Conservation (phyloP, 2,888 invertebrate species). For the Lobophora halterata region DNA sequence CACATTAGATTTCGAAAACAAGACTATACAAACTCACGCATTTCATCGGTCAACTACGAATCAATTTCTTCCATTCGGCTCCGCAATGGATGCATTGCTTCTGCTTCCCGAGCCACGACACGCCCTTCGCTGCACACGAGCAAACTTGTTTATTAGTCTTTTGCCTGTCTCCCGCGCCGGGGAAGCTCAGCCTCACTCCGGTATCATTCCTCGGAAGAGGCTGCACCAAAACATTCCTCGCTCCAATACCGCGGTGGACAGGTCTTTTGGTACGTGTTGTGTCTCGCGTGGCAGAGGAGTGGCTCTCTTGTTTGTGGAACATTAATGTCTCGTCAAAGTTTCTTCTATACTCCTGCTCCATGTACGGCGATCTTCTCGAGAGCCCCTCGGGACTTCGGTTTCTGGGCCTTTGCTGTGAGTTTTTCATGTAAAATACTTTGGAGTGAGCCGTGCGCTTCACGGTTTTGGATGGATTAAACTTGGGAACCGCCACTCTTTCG, state of each 20-base stretch:
- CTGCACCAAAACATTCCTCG: slow-evolving; percentile 42
- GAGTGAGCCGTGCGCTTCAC: slow-evolving; percentile 35
- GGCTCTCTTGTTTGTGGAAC: slow-evolving; percentile 37
- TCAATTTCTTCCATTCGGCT: slow-evolving; percentile 52
- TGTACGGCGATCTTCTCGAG: slow-evolving; percentile 40
- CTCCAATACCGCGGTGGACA: slow-evolving; percentile 44
- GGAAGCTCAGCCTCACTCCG: too few relatives aligned
- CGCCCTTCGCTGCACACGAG: slow-evolving; percentile 31
- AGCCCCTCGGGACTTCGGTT: slow-evolving; percentile 31
- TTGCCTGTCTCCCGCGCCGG: too few relatives aligned
- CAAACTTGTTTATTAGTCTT: slow-evolving; percentile 1
- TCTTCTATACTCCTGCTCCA: slow-evolving; percentile 61
- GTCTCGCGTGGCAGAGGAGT: slow-evolving; percentile 34
- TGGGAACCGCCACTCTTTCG: slow-evolving; percentile 34
- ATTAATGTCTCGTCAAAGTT: slow-evolving; percentile 53
- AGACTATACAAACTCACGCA: slow-evolving; percentile 32
- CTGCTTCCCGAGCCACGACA: slow-evolving; percentile 53
- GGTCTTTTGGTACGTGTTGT: slow-evolving; percentile 8
- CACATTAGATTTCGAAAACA: slow-evolving; percentile 29
- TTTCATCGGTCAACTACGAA: slow-evolving; percentile 46
- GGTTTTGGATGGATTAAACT: slow-evolving; percentile 8
- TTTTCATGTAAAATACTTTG: slow-evolving; percentile 36
- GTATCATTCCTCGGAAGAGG: too few relatives aligned
- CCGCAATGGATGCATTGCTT: slow-evolving; percentile 48
- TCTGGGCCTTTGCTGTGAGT: slow-evolving; percentile 18